A percentile compares a stretch with the other conserved stretches of the same genome.
These are phyloP conservation scores for Xenopus petersii DNA, from an alignment of 2,797 vertebrate genomes.

Conservation along the genomic window DNA sequence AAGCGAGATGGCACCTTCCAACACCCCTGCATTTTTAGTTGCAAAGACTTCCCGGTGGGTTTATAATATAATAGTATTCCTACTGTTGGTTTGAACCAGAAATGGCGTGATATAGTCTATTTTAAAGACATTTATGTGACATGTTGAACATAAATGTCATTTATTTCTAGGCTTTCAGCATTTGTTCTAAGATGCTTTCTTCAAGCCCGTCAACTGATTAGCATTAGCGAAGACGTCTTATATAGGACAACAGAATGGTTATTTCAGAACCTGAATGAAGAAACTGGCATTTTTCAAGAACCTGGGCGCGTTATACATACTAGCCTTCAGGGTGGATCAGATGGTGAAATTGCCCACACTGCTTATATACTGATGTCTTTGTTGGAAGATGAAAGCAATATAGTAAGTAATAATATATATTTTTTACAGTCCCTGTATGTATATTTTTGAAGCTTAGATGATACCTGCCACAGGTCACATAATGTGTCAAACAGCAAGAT, in stretches of 20 bases:
- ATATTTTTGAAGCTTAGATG: no score
- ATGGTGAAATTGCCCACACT: conserved; percentile 57
- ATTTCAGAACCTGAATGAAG: conserved; percentile 53
- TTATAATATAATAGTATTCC: no score
- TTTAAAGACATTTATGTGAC: no score
- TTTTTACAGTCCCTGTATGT: no score
- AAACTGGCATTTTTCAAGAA: conserved; percentile 62
- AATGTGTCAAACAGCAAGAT: no score
- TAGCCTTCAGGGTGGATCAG: conserved; percentile 59
- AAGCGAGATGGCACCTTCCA: no score
- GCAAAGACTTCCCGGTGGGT: no score
- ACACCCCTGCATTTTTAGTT: no score
- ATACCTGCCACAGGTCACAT: no score
- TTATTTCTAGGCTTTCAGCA: conserved; percentile 64
- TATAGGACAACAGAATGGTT: conserved; percentile 60
- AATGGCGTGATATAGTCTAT: no score
- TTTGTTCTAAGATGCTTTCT: conserved; percentile 68
- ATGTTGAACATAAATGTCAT: not conserved
- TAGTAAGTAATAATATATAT: conserved; percentile 16
- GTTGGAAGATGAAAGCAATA: conserved; percentile 51
- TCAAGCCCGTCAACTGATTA: conserved; percentile 60
- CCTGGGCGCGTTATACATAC: conserved; percentile 63
- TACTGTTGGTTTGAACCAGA: no score
- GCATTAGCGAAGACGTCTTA: conserved; percentile 55
- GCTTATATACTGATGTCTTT: conserved; percentile 65